Evolutionary conservation across 1,140 invertebrate species (phyloP).

Genomic region (Wiebesia pumilae): DNA sequence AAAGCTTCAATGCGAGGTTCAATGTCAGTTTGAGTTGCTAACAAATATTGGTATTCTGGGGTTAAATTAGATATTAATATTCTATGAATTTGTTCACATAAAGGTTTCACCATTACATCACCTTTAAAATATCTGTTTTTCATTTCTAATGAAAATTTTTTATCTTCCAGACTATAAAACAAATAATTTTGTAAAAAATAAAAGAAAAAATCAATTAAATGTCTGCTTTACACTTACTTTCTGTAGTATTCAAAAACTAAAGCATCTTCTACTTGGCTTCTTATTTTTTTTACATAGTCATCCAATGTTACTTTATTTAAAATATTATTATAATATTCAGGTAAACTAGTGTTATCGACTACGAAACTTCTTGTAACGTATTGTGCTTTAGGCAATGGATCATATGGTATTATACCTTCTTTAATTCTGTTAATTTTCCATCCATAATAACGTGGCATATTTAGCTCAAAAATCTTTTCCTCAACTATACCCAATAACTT

Average conservation of each 20-base stretch:
- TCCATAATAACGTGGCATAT: constrained; percentile 87
- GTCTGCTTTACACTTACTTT: constrained; percentile 70
- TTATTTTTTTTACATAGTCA: constrained; percentile 73
- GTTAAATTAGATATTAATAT: constrained; percentile 78
- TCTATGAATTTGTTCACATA: constrained; percentile 83
- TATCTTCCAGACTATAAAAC: constrained; percentile 62
- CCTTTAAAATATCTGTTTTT: constrained; percentile 61
- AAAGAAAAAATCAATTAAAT: constrained; percentile 38
- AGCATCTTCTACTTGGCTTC: constrained; percentile 77
- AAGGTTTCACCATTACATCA: constrained; percentile 68
- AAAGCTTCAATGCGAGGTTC: constrained; percentile 86
- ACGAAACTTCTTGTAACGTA: constrained; percentile 84
- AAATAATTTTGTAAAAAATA: constrained; percentile 36
- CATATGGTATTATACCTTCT: constrained; percentile 80
- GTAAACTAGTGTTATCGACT: constrained; percentile 74
- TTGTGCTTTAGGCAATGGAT: constrained; percentile 80
- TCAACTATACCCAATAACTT: constrained; percentile 82
- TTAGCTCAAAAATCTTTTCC: constrained; percentile 87
- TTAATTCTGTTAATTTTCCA: constrained; percentile 79
- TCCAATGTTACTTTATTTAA: constrained; percentile 66
- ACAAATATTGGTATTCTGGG: constrained; percentile 77
- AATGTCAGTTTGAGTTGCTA: constrained; percentile 81
- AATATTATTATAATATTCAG: constrained; percentile 75
- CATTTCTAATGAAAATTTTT: constrained; percentile 65
- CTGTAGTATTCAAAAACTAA: constrained; percentile 77